Base-by-base conservation (phyloP, 2,797 vertebrate genomes). In the Hoplostethus atlanticus region DNA sequence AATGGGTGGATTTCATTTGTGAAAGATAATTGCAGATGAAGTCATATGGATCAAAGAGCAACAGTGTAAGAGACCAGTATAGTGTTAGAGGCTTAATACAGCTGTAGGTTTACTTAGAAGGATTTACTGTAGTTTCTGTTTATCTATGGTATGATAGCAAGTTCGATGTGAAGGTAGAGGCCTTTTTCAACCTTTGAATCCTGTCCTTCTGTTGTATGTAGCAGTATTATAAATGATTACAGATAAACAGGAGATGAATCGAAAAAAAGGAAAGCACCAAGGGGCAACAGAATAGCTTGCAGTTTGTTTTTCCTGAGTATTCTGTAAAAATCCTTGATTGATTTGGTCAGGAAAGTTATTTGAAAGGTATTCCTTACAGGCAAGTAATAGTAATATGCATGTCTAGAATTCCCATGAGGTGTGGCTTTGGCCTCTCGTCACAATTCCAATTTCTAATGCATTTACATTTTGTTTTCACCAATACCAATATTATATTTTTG, bases 91-190 rank as follows among this genome's bases (percentile, higher is more conserved):
- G 25, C 7, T 57, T 51, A 68, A 47, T 51, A 21, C 25, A 68
- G 48, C 17, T 60, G 55, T 71, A 83, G 62, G 56, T 83, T 76
- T 66, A 56, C 59, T 77, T 70, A 34, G 46, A 50, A 52, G 40
- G 58, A 40, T 56, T 68, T 53, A 46, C n/a, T 71, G 15, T 79
- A 73, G 60, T 76, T 83, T 65, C 10, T 72, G 62, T 46, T 40
- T 44, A 9, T 58, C 38, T 47, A 16, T 8, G 10, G 28, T 64
- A 40, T 79, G 68, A 79, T 84, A 88, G 79, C 73, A 79, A 0
- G 64, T 79, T 79, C 70, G 55, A 76, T 56, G 60, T 85, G 51
- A 81, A 17, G 28, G 11, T 86, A 71, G 68, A 82, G 46, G 3
- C 13, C 40, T 70, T 84, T 76, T 68, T 12, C 51, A 69, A 9